Conservation (phyloP, 2,797 vertebrate genomes). For the Lateolabrax maculatus region DNA sequence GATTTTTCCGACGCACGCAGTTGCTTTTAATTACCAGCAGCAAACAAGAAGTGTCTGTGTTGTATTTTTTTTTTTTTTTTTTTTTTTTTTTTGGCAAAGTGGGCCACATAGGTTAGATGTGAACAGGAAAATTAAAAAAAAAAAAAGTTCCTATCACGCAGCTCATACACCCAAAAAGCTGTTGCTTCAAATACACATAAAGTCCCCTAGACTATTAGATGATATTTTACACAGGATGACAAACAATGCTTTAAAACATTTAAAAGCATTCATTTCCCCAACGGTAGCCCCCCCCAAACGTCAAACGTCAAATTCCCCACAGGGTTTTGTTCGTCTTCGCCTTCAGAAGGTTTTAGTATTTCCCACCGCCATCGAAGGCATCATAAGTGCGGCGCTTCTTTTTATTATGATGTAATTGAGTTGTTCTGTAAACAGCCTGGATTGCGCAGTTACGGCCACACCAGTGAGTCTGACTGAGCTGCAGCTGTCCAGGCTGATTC, state of each 20-base stretch:
- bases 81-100: too few relatives aligned
- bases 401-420: constrained; percentile 17
- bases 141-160: not conserved
- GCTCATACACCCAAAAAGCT: not conserved
- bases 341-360: not conserved
- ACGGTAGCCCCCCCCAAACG: constrained; percentile 40
- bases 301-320: constrained; percentile 59
- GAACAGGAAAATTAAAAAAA: not conserved
- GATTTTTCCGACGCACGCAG: not conserved
- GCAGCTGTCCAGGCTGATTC: constrained; percentile 2
- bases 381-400: not conserved
- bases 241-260: not conserved
- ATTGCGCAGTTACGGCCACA: constrained; percentile 33
- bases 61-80: too few relatives aligned
- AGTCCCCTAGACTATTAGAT: not conserved
- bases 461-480: not conserved
- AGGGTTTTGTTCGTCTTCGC: not conserved
- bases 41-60: not conserved
- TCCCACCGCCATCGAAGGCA: constrained; percentile 37
- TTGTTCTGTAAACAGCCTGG: not conserved
- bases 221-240: not conserved
- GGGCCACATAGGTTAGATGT: not conserved
- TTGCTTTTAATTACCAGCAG: not conserved
- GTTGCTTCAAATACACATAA: not conserved
- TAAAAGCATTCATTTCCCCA: constrained; percentile 33